Evolutionary conservation across 2,113 vertebrate species (phyloP).

Genomic region (Micromys minutus): DNA sequence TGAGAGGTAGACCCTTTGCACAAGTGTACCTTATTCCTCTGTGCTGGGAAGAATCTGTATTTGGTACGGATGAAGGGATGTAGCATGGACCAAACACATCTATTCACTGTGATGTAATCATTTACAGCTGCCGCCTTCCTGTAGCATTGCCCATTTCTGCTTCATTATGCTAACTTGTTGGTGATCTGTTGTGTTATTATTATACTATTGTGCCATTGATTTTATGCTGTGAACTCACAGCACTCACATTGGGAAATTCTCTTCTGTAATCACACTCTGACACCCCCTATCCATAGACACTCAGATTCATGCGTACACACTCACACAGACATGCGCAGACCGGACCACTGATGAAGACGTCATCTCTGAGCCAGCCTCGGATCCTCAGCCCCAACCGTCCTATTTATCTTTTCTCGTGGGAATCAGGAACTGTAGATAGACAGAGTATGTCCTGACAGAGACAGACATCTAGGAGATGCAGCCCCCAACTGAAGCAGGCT

Average conservation of each 20-base stretch:
- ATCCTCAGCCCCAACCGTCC: neutral
- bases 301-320: too few species aligned
- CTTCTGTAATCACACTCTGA: neutral
- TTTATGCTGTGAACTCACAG: too few species aligned
- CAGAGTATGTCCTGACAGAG: neutral
- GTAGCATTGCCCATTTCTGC: neutral
- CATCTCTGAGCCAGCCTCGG: neutral
- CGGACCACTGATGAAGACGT: neutral
- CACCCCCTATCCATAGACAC: neutral
- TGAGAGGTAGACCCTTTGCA: neutral
- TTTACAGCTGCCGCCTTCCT: neutral
- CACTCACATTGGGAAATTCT: neutral
- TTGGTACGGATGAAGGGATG: neutral
- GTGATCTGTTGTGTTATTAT: neutral
- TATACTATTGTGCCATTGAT: too few species aligned
- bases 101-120: neutral
- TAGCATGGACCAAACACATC: neutral
- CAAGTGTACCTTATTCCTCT: neutral
- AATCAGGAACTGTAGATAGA: neutral
- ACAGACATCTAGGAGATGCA: too few species aligned
- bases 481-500: neutral
- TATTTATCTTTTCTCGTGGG: neutral
- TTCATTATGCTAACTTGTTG: neutral
- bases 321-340: neutral
- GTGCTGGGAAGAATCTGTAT: neutral